A percentile compares a stretch with the other conserved stretches of the same genome.
phyloP scores from a whole-genome alignment of 2,113 vertebrate genomes.

The Riparia riparia region DNA sequence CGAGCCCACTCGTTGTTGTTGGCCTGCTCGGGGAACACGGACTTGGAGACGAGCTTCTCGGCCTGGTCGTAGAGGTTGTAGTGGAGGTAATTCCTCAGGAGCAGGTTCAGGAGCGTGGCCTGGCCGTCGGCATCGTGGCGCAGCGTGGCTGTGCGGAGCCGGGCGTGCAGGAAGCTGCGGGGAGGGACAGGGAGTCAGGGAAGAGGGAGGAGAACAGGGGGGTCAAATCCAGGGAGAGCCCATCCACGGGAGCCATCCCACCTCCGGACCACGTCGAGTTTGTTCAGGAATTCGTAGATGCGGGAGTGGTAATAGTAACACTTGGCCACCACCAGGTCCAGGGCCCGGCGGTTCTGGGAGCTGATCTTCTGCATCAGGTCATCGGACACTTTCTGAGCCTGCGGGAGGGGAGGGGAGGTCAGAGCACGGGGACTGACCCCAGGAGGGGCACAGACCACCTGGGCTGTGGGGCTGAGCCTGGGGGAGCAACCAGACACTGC shows the following conservation, averaged over 20 bases:
- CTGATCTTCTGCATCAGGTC: constrained; percentile 96
- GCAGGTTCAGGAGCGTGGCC: constrained; percentile 93
- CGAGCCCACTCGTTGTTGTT: constrained; percentile 99
- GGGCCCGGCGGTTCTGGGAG: constrained; percentile 93
- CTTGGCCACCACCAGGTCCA: constrained; percentile 95
- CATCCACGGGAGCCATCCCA: background rate
- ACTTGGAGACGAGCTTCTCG: constrained; percentile 96
- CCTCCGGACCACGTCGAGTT: constrained; percentile 93
- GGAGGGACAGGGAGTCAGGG: background rate
- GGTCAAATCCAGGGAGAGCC: fast-evolving
- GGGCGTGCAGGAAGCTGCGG: constrained; percentile 88
- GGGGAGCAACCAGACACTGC: background rate
- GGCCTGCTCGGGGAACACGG: constrained; percentile 94
- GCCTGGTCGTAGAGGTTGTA: constrained; percentile 98
- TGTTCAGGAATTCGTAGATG: constrained; percentile 93
- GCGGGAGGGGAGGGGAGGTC: background rate
- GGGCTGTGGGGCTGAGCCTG: background rate
- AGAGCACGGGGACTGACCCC: background rate
- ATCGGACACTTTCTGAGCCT: constrained; percentile 96
- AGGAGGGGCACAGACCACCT: background rate
- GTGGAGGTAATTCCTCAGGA: constrained; percentile 95
- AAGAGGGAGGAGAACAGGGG: background rate
- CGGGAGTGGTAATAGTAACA: constrained; percentile 97
- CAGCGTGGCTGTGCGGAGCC: constrained; percentile 91
- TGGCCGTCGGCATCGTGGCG: constrained; percentile 94